A percentile compares a stretch with the other conserved stretches of the same genome.
Evolutionary conservation across 2,797 vertebrate genomes (phyloP).

Genomic region (Oreochromis grahami): DNA sequence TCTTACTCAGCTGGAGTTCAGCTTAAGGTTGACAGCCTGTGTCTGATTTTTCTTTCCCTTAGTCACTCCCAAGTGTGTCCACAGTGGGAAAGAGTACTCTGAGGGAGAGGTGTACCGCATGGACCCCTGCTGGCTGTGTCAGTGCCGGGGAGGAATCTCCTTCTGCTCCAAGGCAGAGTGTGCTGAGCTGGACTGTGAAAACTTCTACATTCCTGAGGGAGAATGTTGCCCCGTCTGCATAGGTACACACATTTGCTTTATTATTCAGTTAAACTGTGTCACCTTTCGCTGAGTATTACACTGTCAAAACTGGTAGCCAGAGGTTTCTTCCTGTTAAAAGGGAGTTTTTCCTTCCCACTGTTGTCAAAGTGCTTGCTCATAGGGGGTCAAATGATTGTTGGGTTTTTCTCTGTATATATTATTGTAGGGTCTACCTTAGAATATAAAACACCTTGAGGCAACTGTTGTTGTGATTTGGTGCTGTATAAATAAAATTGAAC

Average conservation of each 20-base stretch:
- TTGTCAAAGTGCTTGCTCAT: background rate
- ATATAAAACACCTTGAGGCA: background rate
- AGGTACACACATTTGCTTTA: slow-evolving; percentile 59
- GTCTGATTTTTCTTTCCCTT: background rate
- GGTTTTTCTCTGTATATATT: background rate
- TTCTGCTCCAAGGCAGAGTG: slow-evolving; percentile 84
- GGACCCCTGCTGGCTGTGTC: slow-evolving; percentile 82
- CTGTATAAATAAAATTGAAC: background rate
- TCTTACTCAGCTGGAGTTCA: background rate
- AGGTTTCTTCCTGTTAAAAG: background rate
- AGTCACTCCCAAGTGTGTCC: slow-evolving; percentile 76
- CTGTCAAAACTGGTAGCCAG: background rate
- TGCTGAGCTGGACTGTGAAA: slow-evolving; percentile 77
- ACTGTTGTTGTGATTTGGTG: background rate
- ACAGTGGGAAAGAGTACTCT: slow-evolving; percentile 73
- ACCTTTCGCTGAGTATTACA: background rate
- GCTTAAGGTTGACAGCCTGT: slow-evolving; percentile 7
- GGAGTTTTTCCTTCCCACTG: background rate
- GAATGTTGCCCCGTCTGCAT: slow-evolving; percentile 83
- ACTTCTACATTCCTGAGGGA: slow-evolving; percentile 81
- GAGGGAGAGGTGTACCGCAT: slow-evolving; percentile 81
- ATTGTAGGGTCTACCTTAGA: background rate
- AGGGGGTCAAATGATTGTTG: background rate
- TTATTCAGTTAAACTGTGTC: background rate
- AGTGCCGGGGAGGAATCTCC: slow-evolving; percentile 81